Conservation (phyloP, 2,113 vertebrate species). For the Puffinus mauretanicus region DNA sequence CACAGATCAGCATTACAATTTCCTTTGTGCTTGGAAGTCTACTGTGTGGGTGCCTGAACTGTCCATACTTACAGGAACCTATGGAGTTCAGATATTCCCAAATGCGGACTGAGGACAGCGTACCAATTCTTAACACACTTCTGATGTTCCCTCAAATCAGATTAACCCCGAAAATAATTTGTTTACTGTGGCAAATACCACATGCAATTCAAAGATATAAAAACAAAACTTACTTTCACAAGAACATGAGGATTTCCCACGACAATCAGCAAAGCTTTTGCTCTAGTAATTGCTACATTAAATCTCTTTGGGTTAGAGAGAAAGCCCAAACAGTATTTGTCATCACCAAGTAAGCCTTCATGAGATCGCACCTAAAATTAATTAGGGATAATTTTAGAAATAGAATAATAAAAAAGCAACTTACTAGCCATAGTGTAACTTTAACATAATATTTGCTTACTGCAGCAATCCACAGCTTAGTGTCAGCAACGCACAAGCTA, state of each 20-base stretch:
- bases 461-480: background rate
- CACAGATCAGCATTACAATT: background rate
- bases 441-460: background rate
- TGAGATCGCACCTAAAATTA: slow-evolving; percentile 85
- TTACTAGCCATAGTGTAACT: background rate
- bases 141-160: background rate
- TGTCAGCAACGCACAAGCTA: background rate
- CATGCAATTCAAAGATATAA: background rate
- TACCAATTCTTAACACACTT: background rate
- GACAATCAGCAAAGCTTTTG: slow-evolving; percentile 89
- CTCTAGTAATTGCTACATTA: slow-evolving; percentile 91
- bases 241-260: slow-evolving; percentile 93
- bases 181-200: background rate
- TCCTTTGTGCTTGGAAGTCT: background rate
- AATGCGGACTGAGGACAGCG: background rate
- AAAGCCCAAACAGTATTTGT: slow-evolving; percentile 83
- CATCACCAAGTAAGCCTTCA: slow-evolving; percentile 72
- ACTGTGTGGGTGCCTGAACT: background rate
- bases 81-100: background rate
- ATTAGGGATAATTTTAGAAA: background rate
- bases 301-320: slow-evolving; percentile 91
- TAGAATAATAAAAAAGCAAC: background rate
- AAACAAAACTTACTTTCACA: slow-evolving; percentile 72
- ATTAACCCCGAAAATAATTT: background rate
- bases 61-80: rapidly evolving